Evolutionary conservation across 2,888 invertebrate species (phyloP), one percentile per base, ranked within the genome.

Genomic region (Chouioia cunea): DNA sequence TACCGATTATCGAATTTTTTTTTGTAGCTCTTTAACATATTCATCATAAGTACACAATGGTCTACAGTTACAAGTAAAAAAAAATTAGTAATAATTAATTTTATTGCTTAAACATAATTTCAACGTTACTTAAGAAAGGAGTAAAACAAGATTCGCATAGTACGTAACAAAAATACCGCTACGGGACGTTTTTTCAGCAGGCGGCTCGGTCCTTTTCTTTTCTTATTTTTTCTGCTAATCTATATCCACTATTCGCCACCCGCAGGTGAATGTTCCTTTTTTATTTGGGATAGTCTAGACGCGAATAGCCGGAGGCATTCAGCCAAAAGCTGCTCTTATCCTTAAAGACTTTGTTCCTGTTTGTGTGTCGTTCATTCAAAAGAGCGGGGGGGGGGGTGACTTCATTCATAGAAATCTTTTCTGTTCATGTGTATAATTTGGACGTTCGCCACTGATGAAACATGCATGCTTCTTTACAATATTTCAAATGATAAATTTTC

Each of bases 241-340:
- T 44, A 58, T 58, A 52, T 18, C 47, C 54, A 59, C 73, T 73
- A 36, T 36, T 75, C 73, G 76, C 74, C 76, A 73, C 77, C 75
- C 76, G 77, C 76, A 75, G 76, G 77, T 77, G 77, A 77, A 81
- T 84, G 36, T 36, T 36, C 12, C 36, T 82, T 80, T 83, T 83
- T 84, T 84, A 83, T 84, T 83, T 84, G 82, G 82, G 82, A n/a
- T 82, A 84, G 83, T 84, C 84, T 84, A 84, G 84, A 84, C 84
- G 82, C 82, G 82, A 64, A 58, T 58, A 53, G 58, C 69, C 48
- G 59, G 65, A 65, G 65, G 70, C 65, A 60, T 18, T 59, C 56
- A 46, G 52, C 52, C 54, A 69, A 69, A 59, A 50, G 63, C 50
- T 69, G 44, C 50, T 69, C 10, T 6, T 48, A 63, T 69, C 44